Evolutionary conservation across 1,140 invertebrate species (phyloP), one percentile per base, ranked within the genome.

Genomic region (Plectrocnemia conspersa): DNA sequence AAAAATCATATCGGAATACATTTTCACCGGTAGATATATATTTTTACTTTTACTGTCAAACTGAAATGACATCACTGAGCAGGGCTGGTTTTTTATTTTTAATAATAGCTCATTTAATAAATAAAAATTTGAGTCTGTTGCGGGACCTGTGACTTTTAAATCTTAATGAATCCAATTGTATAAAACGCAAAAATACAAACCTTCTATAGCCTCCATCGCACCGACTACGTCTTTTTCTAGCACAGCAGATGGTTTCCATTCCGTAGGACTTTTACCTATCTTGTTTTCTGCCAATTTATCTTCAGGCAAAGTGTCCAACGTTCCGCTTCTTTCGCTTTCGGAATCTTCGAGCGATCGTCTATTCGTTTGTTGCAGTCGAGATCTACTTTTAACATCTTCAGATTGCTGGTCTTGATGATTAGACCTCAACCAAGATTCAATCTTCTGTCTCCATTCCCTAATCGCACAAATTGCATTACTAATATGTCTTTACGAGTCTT

Each of bases 361-460:
- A 70, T 88, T 87, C 54, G 73, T 72, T 47, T 79, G 80, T 52
- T 85, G 70, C 61, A 82, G 77, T 57, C 81, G 74, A 19, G 79
- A 73, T 64, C 81, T 78, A 61, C 77, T 76, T 33, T 77, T 76
- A 48, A 83, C 74, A 60, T 87, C 83, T 52, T 84, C 81, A 50
- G 78, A 80, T 46, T 82, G 80, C 53, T 82, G 79, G 67, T 90
- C 87, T 64, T 91, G 87, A 64, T 85, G 85, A 70, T 89, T 91
- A 52, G 90, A 88, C 56, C 89, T 82, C 56, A 93, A 72, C 91
- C 91, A 93, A 11, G 87, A 88, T 71, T 93, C 88, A 60, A 95
- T 93, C 67, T 93, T 91, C 66, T 90, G 84, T 24, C 86, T 74
- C 88, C 88, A 91, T 58, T 89, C 84, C 67, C 84, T 82, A 65